Evolutionary conservation across 2,113 vertebrate genomes (phyloP).

Genomic region (Tragelaphus scriptus): DNA sequence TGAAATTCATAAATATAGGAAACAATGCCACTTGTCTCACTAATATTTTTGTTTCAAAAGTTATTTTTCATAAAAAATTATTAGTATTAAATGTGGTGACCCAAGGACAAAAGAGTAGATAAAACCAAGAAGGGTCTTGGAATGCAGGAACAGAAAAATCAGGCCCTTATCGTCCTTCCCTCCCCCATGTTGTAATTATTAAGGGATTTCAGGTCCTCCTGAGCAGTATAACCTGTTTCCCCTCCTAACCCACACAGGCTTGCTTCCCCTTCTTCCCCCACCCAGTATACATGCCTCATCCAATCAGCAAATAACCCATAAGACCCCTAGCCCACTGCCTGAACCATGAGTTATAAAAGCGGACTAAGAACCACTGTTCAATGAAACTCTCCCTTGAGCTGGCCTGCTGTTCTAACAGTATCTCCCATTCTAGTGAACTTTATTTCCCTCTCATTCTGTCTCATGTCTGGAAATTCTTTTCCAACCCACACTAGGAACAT

Average conservation of each 20-base stretch:
- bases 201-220: neutral
- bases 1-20: neutral
- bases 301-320: neutral
- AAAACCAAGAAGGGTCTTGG: neutral
- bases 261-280: neutral
- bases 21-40: neutral
- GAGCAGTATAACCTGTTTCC: neutral
- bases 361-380: neutral
- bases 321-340: neutral
- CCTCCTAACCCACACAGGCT: neutral
- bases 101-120: neutral
- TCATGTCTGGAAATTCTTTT: neutral
- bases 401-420: neutral
- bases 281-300: neutral
- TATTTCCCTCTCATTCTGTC: neutral
- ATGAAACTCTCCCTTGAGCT: neutral
- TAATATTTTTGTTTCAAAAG: neutral
- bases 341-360: neutral
- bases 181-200: neutral
- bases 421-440: neutral
- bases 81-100: neutral
- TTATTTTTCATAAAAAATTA: neutral
- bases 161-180: neutral
- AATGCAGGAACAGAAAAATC: neutral
- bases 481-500: neutral